These are phyloP conservation scores for Xerus inauris DNA, from an alignment of 2,113 vertebrate species.

Conservation along the genomic window DNA sequence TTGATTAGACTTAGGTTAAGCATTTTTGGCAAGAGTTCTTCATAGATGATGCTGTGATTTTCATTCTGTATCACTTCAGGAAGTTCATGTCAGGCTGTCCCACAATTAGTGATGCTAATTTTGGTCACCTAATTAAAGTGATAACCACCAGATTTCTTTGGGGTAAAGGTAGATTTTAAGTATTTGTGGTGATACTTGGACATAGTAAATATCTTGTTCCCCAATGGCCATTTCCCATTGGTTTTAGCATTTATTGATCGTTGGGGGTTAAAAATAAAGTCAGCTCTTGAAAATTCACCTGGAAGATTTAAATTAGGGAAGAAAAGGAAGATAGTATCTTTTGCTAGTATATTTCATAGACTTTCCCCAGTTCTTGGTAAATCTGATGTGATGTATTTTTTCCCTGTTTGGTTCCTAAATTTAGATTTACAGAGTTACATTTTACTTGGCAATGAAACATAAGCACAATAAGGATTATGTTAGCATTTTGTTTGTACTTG, in stretches of 20 bases:
- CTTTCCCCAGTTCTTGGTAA: background rate
- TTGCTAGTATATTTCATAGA: background rate
- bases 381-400: background rate
- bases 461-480: background rate
- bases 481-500: background rate
- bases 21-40: constrained; percentile 16
- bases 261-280: background rate
- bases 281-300: background rate
- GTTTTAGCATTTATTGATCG: background rate
- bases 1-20: background rate
- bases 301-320: constrained; percentile 23
- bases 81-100: background rate
- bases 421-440: background rate
- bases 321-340: background rate
- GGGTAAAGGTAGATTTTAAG: background rate
- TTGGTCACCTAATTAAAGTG: constrained; percentile 10
- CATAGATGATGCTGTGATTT: background rate
- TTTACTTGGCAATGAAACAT: background rate
- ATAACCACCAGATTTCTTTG: background rate
- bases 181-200: background rate
- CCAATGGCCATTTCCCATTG: background rate
- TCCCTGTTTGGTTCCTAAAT: background rate
- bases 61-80: background rate
- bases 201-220: background rate
- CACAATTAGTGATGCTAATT: constrained; percentile 1